phyloP scores from a whole-genome alignment of 1,140 invertebrate species.

The Colletes latitarsis region DNA sequence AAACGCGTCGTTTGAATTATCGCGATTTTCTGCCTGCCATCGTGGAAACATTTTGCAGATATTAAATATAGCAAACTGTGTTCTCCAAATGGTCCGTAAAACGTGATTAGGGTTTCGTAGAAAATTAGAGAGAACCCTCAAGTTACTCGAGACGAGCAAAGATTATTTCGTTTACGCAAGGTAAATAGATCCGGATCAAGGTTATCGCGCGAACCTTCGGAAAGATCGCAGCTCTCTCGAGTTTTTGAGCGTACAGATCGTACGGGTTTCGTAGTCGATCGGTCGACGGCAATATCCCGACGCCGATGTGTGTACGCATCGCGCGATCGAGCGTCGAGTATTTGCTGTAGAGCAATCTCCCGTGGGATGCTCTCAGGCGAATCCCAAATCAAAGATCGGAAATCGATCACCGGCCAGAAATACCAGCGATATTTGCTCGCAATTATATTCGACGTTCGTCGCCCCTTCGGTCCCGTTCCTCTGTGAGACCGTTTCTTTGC shows the following conservation, averaged over 20 bases:
- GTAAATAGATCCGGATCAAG: too few relatives aligned
- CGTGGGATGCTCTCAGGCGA: slow-evolving; percentile 29
- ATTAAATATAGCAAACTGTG: too few relatives aligned
- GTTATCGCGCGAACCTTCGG: slow-evolving; percentile 28
- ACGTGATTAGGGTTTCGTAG: too few relatives aligned
- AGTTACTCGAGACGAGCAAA: too few relatives aligned
- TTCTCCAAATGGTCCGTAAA: too few relatives aligned
- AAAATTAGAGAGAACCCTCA: too few relatives aligned
- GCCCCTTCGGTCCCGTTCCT: neutral
- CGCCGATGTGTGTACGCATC: slow-evolving; percentile 47
- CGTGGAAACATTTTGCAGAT: too few relatives aligned
- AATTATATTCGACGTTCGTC: slow-evolving; percentile 56
- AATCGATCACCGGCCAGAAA: slow-evolving; percentile 55
- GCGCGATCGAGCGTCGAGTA: slow-evolving; percentile 50
- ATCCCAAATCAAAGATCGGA: slow-evolving; percentile 64
- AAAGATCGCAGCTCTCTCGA: neutral
- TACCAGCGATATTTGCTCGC: slow-evolving; percentile 58
- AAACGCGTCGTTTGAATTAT: too few relatives aligned
- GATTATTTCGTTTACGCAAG: too few relatives aligned
- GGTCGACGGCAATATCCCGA: slow-evolving; percentile 56
- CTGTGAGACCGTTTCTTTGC: slow-evolving; percentile 25
- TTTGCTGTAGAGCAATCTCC: slow-evolving; percentile 53
- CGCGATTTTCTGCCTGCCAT: too few relatives aligned
- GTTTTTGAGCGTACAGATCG: slow-evolving; percentile 43
- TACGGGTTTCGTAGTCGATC: slow-evolving; percentile 58